Conservation (phyloP, 2,113 vertebrate species). For the Phylloscopus trochiloides region DNA sequence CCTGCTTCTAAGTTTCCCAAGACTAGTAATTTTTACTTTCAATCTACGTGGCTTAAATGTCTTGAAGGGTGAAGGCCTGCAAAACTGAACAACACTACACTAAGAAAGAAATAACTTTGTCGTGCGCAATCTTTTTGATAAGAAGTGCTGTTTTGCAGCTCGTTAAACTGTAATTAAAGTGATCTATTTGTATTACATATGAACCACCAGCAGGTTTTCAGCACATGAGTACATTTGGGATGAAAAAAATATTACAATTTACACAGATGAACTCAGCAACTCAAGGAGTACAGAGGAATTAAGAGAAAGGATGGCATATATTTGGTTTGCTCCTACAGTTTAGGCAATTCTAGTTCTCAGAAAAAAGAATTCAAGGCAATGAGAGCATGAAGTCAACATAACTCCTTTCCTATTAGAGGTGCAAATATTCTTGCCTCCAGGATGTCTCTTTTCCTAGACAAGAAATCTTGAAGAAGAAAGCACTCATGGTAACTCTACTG, state of each 20-base stretch:
- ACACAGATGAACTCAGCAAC: background rate
- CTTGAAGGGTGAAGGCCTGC: background rate
- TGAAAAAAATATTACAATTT: background rate
- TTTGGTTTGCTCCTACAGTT: background rate
- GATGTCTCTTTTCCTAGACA: background rate
- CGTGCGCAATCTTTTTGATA: background rate
- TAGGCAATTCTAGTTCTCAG: background rate
- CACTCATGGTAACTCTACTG: background rate
- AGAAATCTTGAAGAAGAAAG: background rate
- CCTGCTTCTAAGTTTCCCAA: background rate
- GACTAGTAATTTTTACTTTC: background rate
- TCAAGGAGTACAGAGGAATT: background rate
- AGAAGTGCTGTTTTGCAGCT: background rate
- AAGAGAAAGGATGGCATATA: background rate
- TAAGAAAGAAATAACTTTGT: background rate
- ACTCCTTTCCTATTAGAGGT: background rate
- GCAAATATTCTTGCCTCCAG: background rate
- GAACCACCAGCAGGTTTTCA: background rate
- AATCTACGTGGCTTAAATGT: rapidly evolving
- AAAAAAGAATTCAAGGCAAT: background rate
- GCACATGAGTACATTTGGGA: background rate
- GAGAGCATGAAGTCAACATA: background rate
- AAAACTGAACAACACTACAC: background rate
- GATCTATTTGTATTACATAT: background rate
- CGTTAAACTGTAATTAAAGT: background rate